Percentiles rank a stretch among this genome's conserved stretches.
These are phyloP conservation scores for Eupithecia tripunctaria DNA, from an alignment of 2,888 invertebrate species.

Conservation along the genomic window DNA sequence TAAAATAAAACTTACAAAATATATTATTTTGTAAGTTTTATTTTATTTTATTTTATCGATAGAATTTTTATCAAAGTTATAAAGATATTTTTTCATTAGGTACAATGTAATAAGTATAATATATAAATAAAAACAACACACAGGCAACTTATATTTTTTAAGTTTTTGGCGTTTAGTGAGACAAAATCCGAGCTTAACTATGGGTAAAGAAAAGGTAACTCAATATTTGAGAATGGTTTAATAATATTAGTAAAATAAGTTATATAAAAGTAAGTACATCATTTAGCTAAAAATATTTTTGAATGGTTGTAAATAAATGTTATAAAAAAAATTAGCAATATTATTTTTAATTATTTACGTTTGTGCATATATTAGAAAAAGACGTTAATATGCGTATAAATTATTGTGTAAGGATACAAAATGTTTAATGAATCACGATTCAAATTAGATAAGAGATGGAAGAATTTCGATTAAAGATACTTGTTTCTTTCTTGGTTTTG, in stretches of 20 bases:
- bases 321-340: not conserved
- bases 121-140: too few relatives aligned
- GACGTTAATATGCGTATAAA: not conserved
- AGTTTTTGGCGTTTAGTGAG: not conserved
- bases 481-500: not conserved
- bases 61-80: not conserved
- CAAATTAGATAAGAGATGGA: not conserved
- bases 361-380: not conserved
- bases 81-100: not conserved
- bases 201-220: constrained; percentile 60
- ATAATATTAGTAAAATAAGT: constrained; percentile 45
- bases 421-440: not conserved
- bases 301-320: constrained; percentile 20
- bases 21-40: too few relatives aligned
- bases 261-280: constrained; percentile 24
- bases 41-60: too few relatives aligned
- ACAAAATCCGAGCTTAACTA: constrained; percentile 23
- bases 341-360: not conserved
- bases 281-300: constrained; percentile 33
- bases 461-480: not conserved
- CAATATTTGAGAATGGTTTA: constrained; percentile 71
- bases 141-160: too few relatives aligned
- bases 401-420: not conserved
- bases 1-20: not conserved
- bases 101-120: too few relatives aligned